Base-by-base conservation (phyloP, 2,797 vertebrate species). In the Mus minutoides region DNA sequence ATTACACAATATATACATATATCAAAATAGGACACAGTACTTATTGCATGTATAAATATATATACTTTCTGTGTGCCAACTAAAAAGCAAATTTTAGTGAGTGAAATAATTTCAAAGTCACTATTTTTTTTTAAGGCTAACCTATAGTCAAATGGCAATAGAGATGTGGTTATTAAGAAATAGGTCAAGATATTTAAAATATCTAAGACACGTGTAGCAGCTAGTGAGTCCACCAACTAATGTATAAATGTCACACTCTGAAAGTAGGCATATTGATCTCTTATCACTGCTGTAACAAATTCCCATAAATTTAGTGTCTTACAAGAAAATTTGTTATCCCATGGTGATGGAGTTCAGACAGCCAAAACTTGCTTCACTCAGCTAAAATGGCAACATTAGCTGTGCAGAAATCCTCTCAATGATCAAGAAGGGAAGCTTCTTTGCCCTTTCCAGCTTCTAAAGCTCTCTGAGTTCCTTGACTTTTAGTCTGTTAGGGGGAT, bases 71-170 rank as follows among this genome's bases (percentile, higher is more conserved):
- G 6, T 80, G 13, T 71, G 29, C 24, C 90, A 91, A 17, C 16
- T 46, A 34, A 17, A 82, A 26, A 56, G 52, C 64, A 86, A 86
- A 71, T 37, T 37, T 71, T 69, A 69, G 12, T 52, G 26, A 29
- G 52, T 46, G 22, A 82, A 90, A 88, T 84, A 80, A 92, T 77
- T 95, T 95, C 43, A 8, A 91, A 83, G 40, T n/a, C 67, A 29
- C 73, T 52, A 54, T 52, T 11, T 56, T 69, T 56, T 69, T 60
- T 54, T n/a, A 76, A 69, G 26, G 58, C 58, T 62, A 69, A 84
- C 6, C 64, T 85, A 43, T 64, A 79, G 34, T 58, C 31, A 80
- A 86, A 96, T 67, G 56, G 40, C 83, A 86, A 43, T 85, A 37
- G 43, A 56, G 87, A 17, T 60, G 14, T 75, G 34, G 2, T 11